phyloP scores from a whole-genome alignment of 2,113 vertebrate species.

The Daubentonia madagascariensis region DNA sequence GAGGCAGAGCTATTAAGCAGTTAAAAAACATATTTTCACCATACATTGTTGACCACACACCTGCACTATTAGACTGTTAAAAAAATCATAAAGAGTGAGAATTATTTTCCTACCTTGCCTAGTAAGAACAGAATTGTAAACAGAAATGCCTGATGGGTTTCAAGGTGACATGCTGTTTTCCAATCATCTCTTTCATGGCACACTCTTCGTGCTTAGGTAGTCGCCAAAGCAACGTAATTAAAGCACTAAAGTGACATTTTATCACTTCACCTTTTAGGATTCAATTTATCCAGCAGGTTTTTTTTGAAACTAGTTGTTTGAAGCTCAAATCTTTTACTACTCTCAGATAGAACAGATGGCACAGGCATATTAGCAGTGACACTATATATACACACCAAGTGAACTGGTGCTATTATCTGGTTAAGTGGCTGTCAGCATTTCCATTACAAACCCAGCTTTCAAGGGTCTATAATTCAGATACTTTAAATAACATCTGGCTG shows the following conservation, averaged over 20 bases:
- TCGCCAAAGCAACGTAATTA: constrained; percentile 50
- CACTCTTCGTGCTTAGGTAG: not conserved
- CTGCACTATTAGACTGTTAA: constrained; percentile 31
- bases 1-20: not conserved
- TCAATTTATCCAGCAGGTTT: constrained; percentile 60
- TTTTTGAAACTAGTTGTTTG: constrained; percentile 64
- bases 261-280: constrained; percentile 70
- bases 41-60: constrained; percentile 39
- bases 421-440: constrained; percentile 80
- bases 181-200: constrained; percentile 22
- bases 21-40: constrained; percentile 55
- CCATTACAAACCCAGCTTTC: constrained; percentile 73
- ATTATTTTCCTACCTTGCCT: not conserved
- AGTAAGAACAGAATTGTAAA: constrained; percentile 38
- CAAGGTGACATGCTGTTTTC: constrained; percentile 64
- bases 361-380: constrained; percentile 75
- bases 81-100: constrained; percentile 36
- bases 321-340: constrained; percentile 70
- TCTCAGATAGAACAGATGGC: constrained; percentile 78
- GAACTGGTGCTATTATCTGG: constrained; percentile 76
- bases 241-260: constrained; percentile 62
- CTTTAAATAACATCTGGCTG: constrained; percentile 80
- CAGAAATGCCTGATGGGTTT: constrained; percentile 58
- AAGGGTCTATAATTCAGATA: constrained; percentile 75
- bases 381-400: constrained; percentile 66